Base-by-base conservation (phyloP, 1,140 invertebrate genomes). In the Brachionus sp. region DNA sequence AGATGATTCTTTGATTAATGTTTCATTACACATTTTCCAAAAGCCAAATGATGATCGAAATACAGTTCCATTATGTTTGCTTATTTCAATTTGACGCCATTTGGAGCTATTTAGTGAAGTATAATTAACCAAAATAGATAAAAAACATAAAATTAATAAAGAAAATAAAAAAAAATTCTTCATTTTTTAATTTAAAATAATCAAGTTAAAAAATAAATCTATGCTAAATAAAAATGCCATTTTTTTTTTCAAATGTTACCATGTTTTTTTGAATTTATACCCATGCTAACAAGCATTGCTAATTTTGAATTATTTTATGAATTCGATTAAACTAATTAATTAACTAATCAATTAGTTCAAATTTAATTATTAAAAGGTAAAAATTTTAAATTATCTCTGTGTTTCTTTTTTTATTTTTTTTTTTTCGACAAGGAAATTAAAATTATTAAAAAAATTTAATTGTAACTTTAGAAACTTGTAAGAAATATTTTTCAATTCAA, bases 21-120 rank as follows among this genome's bases (percentile, higher is more conserved):
- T 75, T 46, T 46, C 37, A 29, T 75, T 46, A 12, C 70, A 75
- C 12, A 46, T 75, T 75, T 75, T 75, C 70, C 70, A 75, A 46
- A 75, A 75, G 19, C 70, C 70, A 9, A 75, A 46, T 75, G 70
- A 25, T 16, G 70, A 75, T 16, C 19, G 19, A 29, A 75, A 25
- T 10, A 19, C 19, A 12, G 10, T 6, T 13, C 29, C 44, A 44
- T 23, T 44, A 7, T 13, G 9, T 5, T 19, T 10, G 10, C 25
- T 9, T 6, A 75, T 7, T 23, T 23, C 1, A 12, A 13, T 19
- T 10, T 29, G 42, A 3, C 42, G 37, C 70, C 70, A 75, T 10
- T 75, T 46, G 1, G 70, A 46, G 25, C 39, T 46, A 23, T 75
- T 75, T 25, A 75, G 29, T 23, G 70, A 75, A 5, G 44, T 19